A percentile compares a stretch with the other conserved stretches of the same genome.
Evolutionary conservation across 2,888 invertebrate genomes (phyloP).

Genomic region (Pseudoips prasinana): DNA sequence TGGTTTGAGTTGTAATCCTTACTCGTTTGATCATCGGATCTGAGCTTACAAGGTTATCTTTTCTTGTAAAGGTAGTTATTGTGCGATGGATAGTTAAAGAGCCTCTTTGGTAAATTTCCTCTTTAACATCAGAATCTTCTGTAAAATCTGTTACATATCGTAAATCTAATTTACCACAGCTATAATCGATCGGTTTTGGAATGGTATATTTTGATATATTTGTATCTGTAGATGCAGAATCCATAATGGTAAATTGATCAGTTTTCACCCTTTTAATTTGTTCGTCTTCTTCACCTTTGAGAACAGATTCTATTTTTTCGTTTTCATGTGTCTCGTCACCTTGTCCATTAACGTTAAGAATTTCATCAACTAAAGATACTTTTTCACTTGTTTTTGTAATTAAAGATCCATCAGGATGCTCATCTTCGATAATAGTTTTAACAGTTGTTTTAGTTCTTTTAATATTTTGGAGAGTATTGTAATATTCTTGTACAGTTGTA

Average conservation of each 20-base stretch:
- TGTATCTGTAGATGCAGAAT: no score
- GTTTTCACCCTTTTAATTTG: no score
- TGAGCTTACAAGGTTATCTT: constrained; percentile 72
- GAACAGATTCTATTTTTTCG: constrained; percentile 22
- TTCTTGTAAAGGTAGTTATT: constrained; percentile 71
- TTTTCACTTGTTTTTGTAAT: constrained; percentile 64
- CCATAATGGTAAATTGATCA: no score
- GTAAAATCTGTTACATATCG: constrained; percentile 57
- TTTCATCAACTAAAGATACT: constrained; percentile 54
- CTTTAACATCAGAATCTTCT: constrained; percentile 65
- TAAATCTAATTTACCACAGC: constrained; percentile 37
- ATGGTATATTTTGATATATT: constrained; percentile 65
- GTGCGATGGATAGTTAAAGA: constrained; percentile 59
- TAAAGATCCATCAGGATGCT: constrained; percentile 63
- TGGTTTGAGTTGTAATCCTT: constrained; percentile 80
- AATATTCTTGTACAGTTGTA: constrained; percentile 49
- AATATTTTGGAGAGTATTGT: constrained; percentile 37
- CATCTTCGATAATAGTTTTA: constrained; percentile 60
- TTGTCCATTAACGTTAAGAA: constrained; percentile 20
- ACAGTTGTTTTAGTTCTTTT: constrained; percentile 59
- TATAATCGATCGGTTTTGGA: constrained; percentile 60
- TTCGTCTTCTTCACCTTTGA: no score
- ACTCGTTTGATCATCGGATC: constrained; percentile 79
- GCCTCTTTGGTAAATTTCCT: constrained; percentile 61
- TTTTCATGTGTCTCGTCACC: constrained; percentile 16